Percentiles rank a stretch among this genome's conserved stretches.
Conservation (phyloP, 2,888 invertebrate species). For the Tupiocoris notatus region DNA sequence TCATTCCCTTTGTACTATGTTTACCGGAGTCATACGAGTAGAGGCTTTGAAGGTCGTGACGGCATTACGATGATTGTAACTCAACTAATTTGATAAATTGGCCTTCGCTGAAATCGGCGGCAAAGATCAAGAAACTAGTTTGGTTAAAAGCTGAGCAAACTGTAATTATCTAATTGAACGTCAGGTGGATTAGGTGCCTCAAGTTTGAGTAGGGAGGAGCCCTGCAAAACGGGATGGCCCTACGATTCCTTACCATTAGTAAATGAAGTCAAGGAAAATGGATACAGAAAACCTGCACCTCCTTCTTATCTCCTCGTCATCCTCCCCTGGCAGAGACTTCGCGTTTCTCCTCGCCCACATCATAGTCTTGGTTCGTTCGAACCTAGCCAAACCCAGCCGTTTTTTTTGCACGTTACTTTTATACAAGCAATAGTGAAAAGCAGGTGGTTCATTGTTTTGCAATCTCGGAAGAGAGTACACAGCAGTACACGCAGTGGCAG, state of each 20-base stretch:
- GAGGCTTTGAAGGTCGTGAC: neutral
- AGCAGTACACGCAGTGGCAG: neutral
- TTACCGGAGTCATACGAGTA: neutral
- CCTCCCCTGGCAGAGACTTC: neutral
- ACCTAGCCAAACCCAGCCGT: neutral
- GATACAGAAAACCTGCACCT: slow-evolving; percentile 18
- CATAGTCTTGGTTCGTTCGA: neutral
- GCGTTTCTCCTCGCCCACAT: neutral
- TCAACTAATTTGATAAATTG: slow-evolving; percentile 24
- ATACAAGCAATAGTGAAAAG: slow-evolving; percentile 23
- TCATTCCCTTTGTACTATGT: neutral
- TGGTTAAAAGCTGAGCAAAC: slow-evolving; percentile 35
- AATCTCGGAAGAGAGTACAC: slow-evolving; percentile 21
- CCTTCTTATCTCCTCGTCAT: neutral
- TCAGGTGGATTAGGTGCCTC: slow-evolving; percentile 35
- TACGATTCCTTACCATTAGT: slow-evolving; percentile 36
- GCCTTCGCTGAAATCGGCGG: slow-evolving; percentile 10
- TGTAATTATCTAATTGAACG: slow-evolving; percentile 41
- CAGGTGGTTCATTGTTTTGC: slow-evolving; percentile 20
- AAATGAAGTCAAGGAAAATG: slow-evolving; percentile 37
- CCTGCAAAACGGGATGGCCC: slow-evolving; percentile 23
- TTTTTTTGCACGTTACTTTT: neutral
- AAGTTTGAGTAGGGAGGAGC: slow-evolving; percentile 17
- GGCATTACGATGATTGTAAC: slow-evolving; percentile 22
- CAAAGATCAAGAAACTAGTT: slow-evolving; percentile 33